phyloP scores from a whole-genome alignment of 2,888 invertebrate species.

The Leucophora obtusa region DNA sequence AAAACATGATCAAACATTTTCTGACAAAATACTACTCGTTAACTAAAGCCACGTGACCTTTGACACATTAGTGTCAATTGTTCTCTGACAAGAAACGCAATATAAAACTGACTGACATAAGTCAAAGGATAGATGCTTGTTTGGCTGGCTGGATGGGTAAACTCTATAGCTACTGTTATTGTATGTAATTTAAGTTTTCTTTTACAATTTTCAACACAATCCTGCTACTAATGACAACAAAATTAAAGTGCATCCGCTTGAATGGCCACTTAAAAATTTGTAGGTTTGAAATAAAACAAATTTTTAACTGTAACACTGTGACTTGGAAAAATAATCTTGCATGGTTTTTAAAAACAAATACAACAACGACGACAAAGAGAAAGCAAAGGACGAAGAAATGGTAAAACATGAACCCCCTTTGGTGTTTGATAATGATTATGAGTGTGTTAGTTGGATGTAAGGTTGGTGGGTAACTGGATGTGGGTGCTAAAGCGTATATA shows the following conservation, averaged over 20 bases:
- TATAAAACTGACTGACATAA: slow-evolving; percentile 64
- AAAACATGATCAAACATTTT: slow-evolving; percentile 21
- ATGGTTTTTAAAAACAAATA: slow-evolving; percentile 77
- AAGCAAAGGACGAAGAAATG: slow-evolving; percentile 35
- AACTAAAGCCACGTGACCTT: slow-evolving; percentile 76
- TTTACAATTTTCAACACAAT: slow-evolving; percentile 62
- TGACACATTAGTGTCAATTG: slow-evolving; percentile 77
- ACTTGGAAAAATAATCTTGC: slow-evolving; percentile 68
- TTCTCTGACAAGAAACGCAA: slow-evolving; percentile 62
- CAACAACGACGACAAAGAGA: slow-evolving; percentile 54
- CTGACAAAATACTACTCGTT: slow-evolving; percentile 52
- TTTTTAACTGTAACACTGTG: slow-evolving; percentile 13
- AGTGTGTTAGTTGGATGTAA: slow-evolving; percentile 44
- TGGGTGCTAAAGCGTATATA: slow-evolving; percentile 65
- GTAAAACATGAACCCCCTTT: slow-evolving; percentile 29
- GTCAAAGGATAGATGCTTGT: slow-evolving; percentile 18
- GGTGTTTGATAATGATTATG: slow-evolving; percentile 34
- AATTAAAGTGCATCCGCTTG: slow-evolving; percentile 78
- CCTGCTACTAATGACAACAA: slow-evolving; percentile 67
- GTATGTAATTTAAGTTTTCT: slow-evolving; percentile 66
- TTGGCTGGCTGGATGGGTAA: too few relatives aligned
- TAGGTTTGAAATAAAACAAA: slow-evolving; percentile 19
- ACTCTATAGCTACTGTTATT: slow-evolving; percentile 40
- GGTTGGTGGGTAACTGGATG: slow-evolving; percentile 39
- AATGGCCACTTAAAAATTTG: slow-evolving; percentile 74